Evolutionary conservation across 2,888 invertebrate species (phyloP).

Genomic region (Vandiemenella viatica): DNA sequence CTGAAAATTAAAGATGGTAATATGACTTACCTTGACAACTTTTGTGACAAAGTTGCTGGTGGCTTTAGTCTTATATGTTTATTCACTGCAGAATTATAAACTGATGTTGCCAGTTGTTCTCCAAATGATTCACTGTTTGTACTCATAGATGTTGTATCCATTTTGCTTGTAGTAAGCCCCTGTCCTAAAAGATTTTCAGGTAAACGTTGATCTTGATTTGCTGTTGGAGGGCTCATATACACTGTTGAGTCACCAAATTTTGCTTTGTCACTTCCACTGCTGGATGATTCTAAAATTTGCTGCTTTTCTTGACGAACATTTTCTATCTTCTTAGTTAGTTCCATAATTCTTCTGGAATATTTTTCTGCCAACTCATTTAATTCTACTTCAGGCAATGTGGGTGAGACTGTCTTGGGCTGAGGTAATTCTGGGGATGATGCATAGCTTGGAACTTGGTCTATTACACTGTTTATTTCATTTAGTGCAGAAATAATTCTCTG

Average conservation of each 20-base stretch:
- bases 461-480: no score
- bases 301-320: not conserved
- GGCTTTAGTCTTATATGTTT: not conserved
- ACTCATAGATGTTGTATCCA: no score
- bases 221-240: not conserved
- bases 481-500: no score
- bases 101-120: not conserved
- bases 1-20: no score
- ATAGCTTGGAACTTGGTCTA: not conserved
- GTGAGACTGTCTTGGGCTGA: no score
- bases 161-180: no score
- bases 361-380: not conserved
- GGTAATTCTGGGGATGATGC: not conserved
- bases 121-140: no score
- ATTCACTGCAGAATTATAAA: not conserved
- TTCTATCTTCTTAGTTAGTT: not conserved
- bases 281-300: not conserved
- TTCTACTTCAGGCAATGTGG: not conserved
- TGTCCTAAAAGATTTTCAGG: no score
- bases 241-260: not conserved
- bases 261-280: no score
- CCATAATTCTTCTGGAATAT: not conserved
- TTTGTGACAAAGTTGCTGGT: not conserved
- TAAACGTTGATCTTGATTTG: no score
- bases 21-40: not conserved